Base-by-base conservation (phyloP, 2,113 vertebrate genomes). In the Acrocephalus kingi region DNA sequence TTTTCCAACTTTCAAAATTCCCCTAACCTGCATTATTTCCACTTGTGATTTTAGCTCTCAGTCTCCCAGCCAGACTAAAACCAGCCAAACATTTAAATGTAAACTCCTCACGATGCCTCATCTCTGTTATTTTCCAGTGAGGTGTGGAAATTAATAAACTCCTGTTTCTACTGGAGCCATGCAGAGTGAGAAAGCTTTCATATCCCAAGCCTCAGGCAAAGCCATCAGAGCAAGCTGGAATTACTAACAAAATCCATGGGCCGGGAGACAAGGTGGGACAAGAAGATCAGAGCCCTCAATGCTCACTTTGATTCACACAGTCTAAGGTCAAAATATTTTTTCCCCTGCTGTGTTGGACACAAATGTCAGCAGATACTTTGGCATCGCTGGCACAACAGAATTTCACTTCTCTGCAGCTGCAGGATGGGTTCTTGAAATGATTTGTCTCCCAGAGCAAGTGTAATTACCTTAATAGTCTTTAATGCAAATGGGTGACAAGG, bases 71-170 rank as follows among this genome's bases (percentile, higher is more conserved):
- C 93, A 85, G 84, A 90, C 43, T 51, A 69, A 93, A 71, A 67
- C n/a, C 72, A 95, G 83, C 28, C 82, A 96, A 87, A 72, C 11
- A 46, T 80, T 80, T 73, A 76, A 89, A 75, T 45, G 77, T 91
- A 87, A 84, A 94, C 85, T 92, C 83, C 66, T 93, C 69, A 59
- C 80, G 96, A 94, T 91, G 68, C 41, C 69, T 96, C 81, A 56
- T 43, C 67, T 87, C 81, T 96, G 75, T 96, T 97, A 86, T 93
- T 97, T 97, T 86, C 87, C 87, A 97, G 61, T 59, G 82, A 97
- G 90, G 95, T 93, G 78, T 96, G 94, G 94, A 96, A 96, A 97
- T 82, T 81, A 96, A 95, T 94, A 91, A 96, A 95, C 92, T 96
- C 84, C 89, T 89, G 64, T 95, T 97, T 96, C 93, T 88, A 14